phyloP scores from a whole-genome alignment of 2,113 vertebrate genomes.

The Callithrix jacchus region DNA sequence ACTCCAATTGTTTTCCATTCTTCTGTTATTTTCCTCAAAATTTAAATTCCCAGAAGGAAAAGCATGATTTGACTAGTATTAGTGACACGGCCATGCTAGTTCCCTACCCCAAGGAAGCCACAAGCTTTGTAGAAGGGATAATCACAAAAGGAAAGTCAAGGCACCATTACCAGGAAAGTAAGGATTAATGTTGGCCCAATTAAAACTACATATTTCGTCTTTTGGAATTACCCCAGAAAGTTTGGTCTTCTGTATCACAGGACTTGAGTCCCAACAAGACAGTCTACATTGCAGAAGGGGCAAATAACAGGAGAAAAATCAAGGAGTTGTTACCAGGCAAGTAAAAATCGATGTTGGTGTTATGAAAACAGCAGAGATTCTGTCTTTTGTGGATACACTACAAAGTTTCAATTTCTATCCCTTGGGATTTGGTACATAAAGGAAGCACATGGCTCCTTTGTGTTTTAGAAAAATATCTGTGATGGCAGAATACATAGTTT shows the following conservation, averaged over 20 bases:
- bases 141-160: background rate
- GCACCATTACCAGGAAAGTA: background rate
- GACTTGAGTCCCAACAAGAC: background rate
- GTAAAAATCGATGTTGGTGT: background rate
- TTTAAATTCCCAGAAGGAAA: background rate
- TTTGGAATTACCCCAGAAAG: background rate
- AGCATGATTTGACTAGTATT: background rate
- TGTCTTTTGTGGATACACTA: background rate
- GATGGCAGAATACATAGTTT: background rate
- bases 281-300: background rate
- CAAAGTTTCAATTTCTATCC: background rate
- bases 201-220: background rate
- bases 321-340: rapidly evolving
- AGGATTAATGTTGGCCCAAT: background rate
- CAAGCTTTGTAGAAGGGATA: background rate
- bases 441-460: background rate
- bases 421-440: background rate
- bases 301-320: background rate
- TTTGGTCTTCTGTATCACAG: background rate
- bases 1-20: background rate
- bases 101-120: no score
- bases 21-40: background rate
- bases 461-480: background rate
- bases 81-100: background rate
- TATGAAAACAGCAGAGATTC: background rate